Base-by-base conservation (phyloP, 2,888 invertebrate genomes). In the Melanostoma scalare region DNA sequence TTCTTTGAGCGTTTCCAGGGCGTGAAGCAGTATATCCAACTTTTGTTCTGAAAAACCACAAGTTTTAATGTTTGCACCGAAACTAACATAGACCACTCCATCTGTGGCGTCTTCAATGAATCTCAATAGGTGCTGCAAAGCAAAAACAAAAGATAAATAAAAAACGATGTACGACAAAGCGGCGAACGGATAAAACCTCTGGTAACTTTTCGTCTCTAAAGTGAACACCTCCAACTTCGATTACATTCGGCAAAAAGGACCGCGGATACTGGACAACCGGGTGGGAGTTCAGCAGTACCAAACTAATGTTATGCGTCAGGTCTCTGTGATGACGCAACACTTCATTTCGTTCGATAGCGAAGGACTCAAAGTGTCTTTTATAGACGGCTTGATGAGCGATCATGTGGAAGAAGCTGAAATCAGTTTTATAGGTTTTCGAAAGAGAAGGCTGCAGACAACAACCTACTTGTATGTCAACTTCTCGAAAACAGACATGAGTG, bases 11-110 rank as follows among this genome's bases (percentile, higher is more conserved):
- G 90, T 88, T 30, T 88, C 85, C 44, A 90, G 87, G 0, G 87
- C 88, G 79, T 90, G 89, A 2, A 90, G 65, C 6, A 90, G 78
- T 3, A 87, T 76, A 40, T 89, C 86, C 3, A 91, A 74, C 76
- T 90, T 91, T n/a, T 91, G 89, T n/a, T 86, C 87, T 2, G 91
- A 89, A 79, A 91, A 85, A 69, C 91, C 89, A 9, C 87, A 87
- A 4, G 89, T 89, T 33, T 87, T 88, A 36, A 89, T 86, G 80
- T 90, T 89, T 1, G 90, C 90, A 2, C 93, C 93, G 85, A 93
- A 88, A 71, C 92, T 92, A 65, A 92, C 88, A 68, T 91, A 91
- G 44, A 92, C 88, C 1, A 90, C 91, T 1, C 92, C 92, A 3
- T 90, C 87, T 0, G 86, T 85, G 0, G 92, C 90, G 3, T 88